Evolutionary conservation across 2,888 invertebrate species (phyloP).

Genomic region (Melitaea athalia): DNA sequence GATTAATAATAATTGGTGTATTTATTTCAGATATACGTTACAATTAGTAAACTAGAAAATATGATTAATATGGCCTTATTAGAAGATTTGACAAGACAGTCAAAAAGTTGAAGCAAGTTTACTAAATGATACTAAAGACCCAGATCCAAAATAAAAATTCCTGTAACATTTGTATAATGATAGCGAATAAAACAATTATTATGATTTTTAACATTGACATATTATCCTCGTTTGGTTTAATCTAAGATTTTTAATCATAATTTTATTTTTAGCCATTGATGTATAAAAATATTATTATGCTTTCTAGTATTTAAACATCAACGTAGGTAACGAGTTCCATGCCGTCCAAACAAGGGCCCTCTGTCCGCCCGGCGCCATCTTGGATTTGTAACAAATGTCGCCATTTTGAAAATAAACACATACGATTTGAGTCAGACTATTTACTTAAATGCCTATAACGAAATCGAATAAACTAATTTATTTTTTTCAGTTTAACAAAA

Average conservation of each 20-base stretch:
- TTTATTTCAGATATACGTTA: too few relatives aligned
- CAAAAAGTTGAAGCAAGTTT: too few relatives aligned
- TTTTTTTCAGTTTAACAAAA: not conserved
- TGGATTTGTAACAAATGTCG: slow-evolving; percentile 76
- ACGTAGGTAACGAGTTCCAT: slow-evolving; percentile 55
- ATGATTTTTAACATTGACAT: too few relatives aligned
- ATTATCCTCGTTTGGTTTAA: too few relatives aligned
- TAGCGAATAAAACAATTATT: not conserved
- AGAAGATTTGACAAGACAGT: too few relatives aligned
- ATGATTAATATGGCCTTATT: too few relatives aligned
- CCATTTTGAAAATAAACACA: slow-evolving; percentile 74
- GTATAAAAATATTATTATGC: not conserved
- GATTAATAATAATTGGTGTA: too few relatives aligned
- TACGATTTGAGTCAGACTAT: slow-evolving; percentile 49
- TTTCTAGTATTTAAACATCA: slow-evolving; percentile 42
- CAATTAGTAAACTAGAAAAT: too few relatives aligned
- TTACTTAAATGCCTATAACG: slow-evolving; percentile 41
- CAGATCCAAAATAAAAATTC: too few relatives aligned
- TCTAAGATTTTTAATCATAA: not conserved
- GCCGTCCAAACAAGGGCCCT: slow-evolving; percentile 74
- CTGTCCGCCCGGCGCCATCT: slow-evolving; percentile 76
- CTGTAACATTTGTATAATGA: too few relatives aligned
- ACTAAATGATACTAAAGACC: too few relatives aligned
- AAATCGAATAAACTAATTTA: slow-evolving; percentile 10
- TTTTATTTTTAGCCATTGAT: not conserved